Evolutionary conservation across 2,888 invertebrate genomes (phyloP).

Genomic region (Horisme vitalbata): DNA sequence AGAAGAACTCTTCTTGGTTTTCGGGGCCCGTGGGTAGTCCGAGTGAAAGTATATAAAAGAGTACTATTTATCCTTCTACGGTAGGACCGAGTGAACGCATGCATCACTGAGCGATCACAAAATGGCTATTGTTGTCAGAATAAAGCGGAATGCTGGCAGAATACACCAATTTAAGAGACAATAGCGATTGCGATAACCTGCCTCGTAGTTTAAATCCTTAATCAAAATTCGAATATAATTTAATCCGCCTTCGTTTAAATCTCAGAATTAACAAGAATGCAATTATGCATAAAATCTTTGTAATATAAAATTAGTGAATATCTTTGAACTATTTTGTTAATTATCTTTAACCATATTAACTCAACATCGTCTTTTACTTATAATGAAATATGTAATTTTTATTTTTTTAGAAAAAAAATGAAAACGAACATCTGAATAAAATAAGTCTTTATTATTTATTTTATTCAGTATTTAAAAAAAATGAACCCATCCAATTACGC

Average conservation of each 20-base stretch:
- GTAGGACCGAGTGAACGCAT: conserved; percentile 20
- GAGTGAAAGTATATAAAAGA: neutral
- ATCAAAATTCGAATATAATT: conserved; percentile 52
- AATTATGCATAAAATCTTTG: conserved; percentile 26
- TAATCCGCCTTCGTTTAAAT: conserved; percentile 38
- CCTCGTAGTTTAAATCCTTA: conserved; percentile 49
- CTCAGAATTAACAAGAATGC: conserved; percentile 25
- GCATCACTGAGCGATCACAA: conserved; percentile 53
- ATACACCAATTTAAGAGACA: conserved; percentile 59
- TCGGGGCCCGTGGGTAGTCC: too few species aligned
- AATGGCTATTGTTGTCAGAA: conserved; percentile 52
- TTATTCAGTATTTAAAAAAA: neutral
- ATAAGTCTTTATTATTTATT: too few species aligned
- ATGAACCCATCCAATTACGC: conserved; percentile 27
- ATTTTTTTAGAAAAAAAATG: too few species aligned
- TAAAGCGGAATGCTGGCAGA: conserved; percentile 20
- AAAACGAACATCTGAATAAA: too few species aligned
- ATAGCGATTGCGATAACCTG: conserved; percentile 49
- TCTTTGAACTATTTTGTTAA: too few species aligned
- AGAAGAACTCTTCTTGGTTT: too few species aligned
- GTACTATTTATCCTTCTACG: neutral
- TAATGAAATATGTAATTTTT: too few species aligned
- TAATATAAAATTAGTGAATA: too few species aligned
- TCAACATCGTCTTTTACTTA: too few species aligned
- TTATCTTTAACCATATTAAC: too few species aligned